A percentile compares a stretch with the other conserved stretches of the same genome.
Evolutionary conservation across 1,140 invertebrate genomes (phyloP).

Genomic region (Lucilia sericata): DNA sequence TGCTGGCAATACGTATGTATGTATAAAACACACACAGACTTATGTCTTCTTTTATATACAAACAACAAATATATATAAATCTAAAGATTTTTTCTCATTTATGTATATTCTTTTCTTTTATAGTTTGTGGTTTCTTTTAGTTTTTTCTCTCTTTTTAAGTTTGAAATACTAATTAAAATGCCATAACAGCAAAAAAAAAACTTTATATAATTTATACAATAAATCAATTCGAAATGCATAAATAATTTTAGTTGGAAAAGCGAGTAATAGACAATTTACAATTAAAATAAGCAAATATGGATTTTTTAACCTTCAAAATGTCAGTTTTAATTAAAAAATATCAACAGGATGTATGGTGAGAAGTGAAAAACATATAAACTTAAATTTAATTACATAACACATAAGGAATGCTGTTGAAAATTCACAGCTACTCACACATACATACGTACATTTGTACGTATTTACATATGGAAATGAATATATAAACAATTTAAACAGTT

Average conservation of each 20-base stretch:
- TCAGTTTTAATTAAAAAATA: constrained; percentile 13
- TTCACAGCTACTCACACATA: too few relatives aligned
- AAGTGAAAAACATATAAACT: not conserved
- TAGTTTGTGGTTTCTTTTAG: not conserved
- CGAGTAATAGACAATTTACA: not conserved
- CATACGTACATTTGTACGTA: too few relatives aligned
- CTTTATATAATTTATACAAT: constrained; percentile 4
- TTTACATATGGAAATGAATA: too few relatives aligned
- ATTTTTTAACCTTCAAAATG: not conserved
- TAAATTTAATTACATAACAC: not conserved
- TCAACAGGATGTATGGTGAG: not conserved
- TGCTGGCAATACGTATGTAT: not conserved
- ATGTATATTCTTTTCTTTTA: not conserved
- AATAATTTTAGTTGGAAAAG: not conserved
- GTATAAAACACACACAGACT: not conserved
- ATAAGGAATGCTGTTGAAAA: not conserved
- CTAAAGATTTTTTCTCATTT: not conserved
- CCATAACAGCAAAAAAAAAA: not conserved
- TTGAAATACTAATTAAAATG: constrained; percentile 25
- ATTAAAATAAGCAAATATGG: not conserved
- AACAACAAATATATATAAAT: not conserved
- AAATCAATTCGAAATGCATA: constrained; percentile 23
- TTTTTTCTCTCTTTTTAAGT: not conserved
- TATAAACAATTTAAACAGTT: too few relatives aligned
- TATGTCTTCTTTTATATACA: not conserved